Evolutionary conservation across 2,797 vertebrate genomes (phyloP).

Genomic region (Morelia viridis): DNA sequence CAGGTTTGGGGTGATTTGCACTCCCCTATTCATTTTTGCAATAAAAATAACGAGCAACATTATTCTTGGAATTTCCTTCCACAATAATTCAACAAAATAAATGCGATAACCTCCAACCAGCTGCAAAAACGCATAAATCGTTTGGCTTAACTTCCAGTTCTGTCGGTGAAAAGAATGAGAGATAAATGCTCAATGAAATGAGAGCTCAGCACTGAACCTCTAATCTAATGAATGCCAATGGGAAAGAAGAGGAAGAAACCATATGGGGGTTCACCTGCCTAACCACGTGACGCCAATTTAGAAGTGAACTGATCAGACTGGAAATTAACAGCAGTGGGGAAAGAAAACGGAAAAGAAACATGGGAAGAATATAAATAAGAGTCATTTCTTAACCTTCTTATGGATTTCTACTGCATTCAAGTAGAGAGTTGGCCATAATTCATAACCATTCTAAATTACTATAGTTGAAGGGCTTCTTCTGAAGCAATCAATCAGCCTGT

Average conservation of each 20-base stretch:
- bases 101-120: background rate
- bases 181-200: too few relatives aligned
- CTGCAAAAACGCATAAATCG: background rate
- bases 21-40: background rate
- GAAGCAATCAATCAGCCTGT: background rate
- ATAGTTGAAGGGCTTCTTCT: background rate
- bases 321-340: background rate
- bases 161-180: background rate
- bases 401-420: background rate
- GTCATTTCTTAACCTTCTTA: background rate
- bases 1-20: background rate
- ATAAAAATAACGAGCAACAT: background rate
- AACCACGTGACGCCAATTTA: background rate
- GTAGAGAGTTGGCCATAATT: background rate
- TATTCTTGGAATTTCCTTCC: background rate
- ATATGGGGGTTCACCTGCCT: background rate
- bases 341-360: background rate
- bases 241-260: background rate
- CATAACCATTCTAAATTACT: background rate
- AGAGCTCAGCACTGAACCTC: background rate
- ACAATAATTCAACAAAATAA: conserved; percentile 1
- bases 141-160: background rate
- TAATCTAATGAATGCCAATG: background rate
- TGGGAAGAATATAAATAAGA: background rate
- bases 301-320: background rate